phyloP scores from a whole-genome alignment of 2,888 invertebrate genomes.

The Synanthedon myopaeformis region DNA sequence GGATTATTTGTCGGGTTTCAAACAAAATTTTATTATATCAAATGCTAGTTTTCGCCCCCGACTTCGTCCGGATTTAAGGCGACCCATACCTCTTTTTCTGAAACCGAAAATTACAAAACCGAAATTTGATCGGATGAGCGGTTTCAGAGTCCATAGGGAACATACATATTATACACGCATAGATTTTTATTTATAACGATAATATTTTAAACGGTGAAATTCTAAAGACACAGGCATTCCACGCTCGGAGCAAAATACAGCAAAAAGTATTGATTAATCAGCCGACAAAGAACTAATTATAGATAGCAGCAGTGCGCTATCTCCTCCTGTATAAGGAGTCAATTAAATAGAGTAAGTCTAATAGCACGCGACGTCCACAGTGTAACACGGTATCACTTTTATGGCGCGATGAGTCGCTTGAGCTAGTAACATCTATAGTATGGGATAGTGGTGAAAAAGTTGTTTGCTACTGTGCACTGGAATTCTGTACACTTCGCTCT shows the following conservation, averaged over 20 bases:
- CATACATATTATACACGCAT: no score
- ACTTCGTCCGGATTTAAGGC: no score
- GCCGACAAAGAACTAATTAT: neutral
- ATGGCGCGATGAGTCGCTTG: conserved; percentile 27
- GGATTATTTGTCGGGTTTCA: no score
- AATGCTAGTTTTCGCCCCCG: no score
- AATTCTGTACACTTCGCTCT: no score
- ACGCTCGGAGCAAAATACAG: neutral
- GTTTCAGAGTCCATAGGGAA: no score
- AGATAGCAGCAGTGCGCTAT: neutral
- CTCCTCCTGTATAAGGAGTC: conserved; percentile 16
- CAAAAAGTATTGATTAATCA: neutral
- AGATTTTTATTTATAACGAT: no score
- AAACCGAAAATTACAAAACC: no score
- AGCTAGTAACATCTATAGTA: conserved; percentile 2
- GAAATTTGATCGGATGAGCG: no score
- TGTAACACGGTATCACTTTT: conserved; percentile 24
- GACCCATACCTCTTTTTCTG: no score
- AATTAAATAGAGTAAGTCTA: conserved; percentile 13
- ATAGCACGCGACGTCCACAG: neutral
- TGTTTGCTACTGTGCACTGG: conserved; percentile 12
- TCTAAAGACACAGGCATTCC: neutral
- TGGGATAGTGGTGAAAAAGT: conserved; percentile 23
- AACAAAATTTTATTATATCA: no score
- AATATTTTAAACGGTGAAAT: no score